Base-by-base conservation (phyloP, 1,140 invertebrate genomes). In the Agrilus planipennis region DNA sequence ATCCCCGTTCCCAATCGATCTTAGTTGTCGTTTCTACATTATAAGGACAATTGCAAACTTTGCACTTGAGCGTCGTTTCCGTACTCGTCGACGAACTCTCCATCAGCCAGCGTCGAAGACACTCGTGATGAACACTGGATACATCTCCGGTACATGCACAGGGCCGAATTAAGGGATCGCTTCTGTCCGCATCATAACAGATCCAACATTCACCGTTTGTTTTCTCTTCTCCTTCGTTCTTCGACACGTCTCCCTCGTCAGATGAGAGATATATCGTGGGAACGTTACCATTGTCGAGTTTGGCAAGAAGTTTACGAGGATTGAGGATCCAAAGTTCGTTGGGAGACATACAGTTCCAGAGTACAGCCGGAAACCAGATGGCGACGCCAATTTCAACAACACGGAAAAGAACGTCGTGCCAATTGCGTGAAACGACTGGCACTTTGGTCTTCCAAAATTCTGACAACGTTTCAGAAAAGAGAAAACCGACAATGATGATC, bases 271-370 rank as follows among this genome's bases (percentile, higher is more conserved):
- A 21, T 6, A 10, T 17, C 4, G 3, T 14, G 16, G 37, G n/a
- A 21, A 14, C 5, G 21, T 21, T 23, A n/a, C 19, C 34, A 5
- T 70, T 50, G 42, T 77, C 71, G 22, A 73, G 53, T 57, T 65
- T 70, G 37, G 82, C 79, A 1, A 91, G 68, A 46, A 94, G 71
- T 57, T 84, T 80, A 41, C 84, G 80, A 10, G 89, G 90, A 73
- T 94, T 94, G 42, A 94, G 65, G 54, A 93, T 84, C 90, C 89
- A 94, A 31, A 93, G 67, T 62, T 89, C 81, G 55, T 91, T 87
- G n/a, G 89, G 89, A 65, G 83, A 83, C 71, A 89, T 89, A 51
- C 84, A 92, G 65, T 94, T 94, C 90, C 90, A 94, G 18, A 94
- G 70, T 11, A 86, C 84, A 67, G 89, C 93, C 2, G 89, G 89